Evolutionary conservation across 2,797 vertebrate genomes (phyloP).

Genomic region (Ctenopoma multispine): DNA sequence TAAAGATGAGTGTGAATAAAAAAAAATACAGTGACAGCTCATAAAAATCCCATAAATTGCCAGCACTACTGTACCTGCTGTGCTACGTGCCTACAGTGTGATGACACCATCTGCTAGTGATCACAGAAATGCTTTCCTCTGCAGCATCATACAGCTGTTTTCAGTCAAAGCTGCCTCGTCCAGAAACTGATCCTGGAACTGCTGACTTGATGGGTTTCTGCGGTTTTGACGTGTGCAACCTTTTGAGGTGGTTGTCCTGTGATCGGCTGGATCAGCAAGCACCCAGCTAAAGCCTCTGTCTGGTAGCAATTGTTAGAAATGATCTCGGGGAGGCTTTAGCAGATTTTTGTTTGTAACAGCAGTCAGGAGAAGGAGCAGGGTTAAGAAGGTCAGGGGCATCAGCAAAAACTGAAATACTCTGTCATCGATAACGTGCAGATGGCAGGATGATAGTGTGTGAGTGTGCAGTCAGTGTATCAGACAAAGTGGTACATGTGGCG

Average conservation of each 20-base stretch:
- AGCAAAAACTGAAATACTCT: constrained; percentile 12
- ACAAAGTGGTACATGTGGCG: not conserved
- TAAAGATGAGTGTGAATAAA: not conserved
- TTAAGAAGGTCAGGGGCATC: not conserved
- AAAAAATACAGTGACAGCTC: constrained; percentile 1
- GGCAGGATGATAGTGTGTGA: not conserved
- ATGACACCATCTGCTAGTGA: constrained; percentile 63
- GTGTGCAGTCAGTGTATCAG: constrained; percentile 15
- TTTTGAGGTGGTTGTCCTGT: constrained; percentile 22
- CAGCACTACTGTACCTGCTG: constrained; percentile 3
- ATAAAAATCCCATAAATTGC: constrained; percentile 8
- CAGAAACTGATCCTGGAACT: constrained; percentile 58
- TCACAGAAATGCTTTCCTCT: constrained; percentile 62
- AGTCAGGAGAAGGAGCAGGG: not conserved
- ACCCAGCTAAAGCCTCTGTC: not conserved
- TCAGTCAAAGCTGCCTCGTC: constrained; percentile 46
- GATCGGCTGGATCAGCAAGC: constrained; percentile 33
- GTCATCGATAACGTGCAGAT: not conserved
- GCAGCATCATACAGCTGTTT: constrained; percentile 63
- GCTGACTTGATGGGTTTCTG: constrained; percentile 50
- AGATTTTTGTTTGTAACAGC: not conserved
- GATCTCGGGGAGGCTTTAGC: constrained; percentile 5
- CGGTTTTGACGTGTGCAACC: constrained; percentile 36
- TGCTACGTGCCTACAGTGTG: constrained; percentile 6
- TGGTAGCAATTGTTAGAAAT: not conserved